These are phyloP conservation scores for Brachyopa scutellaris DNA, from an alignment of 2,888 invertebrate species.

Conservation along the genomic window DNA sequence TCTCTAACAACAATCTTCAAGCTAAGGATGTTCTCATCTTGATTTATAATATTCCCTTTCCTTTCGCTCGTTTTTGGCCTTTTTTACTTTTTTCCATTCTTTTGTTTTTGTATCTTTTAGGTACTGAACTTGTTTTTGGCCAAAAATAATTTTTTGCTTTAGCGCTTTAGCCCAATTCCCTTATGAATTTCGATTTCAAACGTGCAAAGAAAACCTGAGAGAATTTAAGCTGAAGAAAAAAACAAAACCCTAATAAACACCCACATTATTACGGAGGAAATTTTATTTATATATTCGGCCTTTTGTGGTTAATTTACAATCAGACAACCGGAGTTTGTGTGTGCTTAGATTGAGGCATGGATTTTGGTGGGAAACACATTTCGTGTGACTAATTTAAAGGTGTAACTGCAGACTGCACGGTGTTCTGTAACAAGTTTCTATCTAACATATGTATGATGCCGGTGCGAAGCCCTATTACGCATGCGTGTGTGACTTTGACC, in stretches of 20 bases:
- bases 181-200: slow-evolving; percentile 69
- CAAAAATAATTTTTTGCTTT: slow-evolving; percentile 7
- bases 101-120: too few relatives aligned
- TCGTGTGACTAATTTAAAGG: slow-evolving; percentile 46
- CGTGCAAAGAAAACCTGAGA: slow-evolving; percentile 39
- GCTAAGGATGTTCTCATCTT: slow-evolving; percentile 24
- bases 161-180: slow-evolving; percentile 12
- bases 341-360: slow-evolving; percentile 27
- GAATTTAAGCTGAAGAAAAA: not conserved
- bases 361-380: slow-evolving; percentile 44
- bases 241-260: slow-evolving; percentile 18
- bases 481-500: slow-evolving; percentile 44
- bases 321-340: slow-evolving; percentile 24
- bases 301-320: slow-evolving; percentile 43
- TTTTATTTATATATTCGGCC: slow-evolving; percentile 51
- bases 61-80: slow-evolving; percentile 56
- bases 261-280: slow-evolving; percentile 30
- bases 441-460: slow-evolving; percentile 48
- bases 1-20: not conserved
- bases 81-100: slow-evolving; percentile 29
- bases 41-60: slow-evolving; percentile 57
- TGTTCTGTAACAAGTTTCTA: slow-evolving; percentile 13
- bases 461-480: slow-evolving; percentile 51
- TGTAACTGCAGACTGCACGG: not conserved
- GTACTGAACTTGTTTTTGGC: slow-evolving; percentile 51